Conservation (phyloP, 53 echinoderm and acorn worm genomes). For the Henricia sp. region DNA sequence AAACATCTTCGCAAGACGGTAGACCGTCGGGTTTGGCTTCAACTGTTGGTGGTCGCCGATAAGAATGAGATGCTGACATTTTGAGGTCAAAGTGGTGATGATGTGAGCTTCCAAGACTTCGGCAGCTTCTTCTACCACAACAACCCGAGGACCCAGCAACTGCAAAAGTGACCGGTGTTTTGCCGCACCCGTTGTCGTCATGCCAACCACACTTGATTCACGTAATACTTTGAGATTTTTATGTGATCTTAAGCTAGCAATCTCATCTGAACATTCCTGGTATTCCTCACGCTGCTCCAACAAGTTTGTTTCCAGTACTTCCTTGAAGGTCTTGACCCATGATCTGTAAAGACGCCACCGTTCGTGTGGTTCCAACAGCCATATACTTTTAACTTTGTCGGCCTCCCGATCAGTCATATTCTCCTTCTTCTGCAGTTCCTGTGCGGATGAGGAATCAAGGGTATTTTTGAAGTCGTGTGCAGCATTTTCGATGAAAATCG, state of each 20-base stretch:
- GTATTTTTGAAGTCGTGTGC: background rate
- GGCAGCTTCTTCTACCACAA: conserved; percentile 91
- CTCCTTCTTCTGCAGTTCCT: background rate
- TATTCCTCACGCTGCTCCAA: conserved; percentile 47
- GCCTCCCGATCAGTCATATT: conserved; percentile 16
- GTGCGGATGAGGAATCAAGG: background rate
- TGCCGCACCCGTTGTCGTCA: conserved; percentile 91
- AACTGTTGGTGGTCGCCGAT: conserved; percentile 93
- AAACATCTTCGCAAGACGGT: conserved; percentile 78
- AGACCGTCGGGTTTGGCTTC: conserved; percentile 93
- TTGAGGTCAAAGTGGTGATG: conserved; percentile 69
- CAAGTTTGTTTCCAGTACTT: conserved; percentile 19
- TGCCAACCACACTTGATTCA: conserved; percentile 72
- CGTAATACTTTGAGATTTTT: conserved; percentile 56
- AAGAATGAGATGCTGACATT: conserved; percentile 81
- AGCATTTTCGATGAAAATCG: background rate
- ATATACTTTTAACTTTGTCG: background rate
- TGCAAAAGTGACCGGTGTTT: conserved; percentile 65
- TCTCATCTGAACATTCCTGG: conserved; percentile 10
- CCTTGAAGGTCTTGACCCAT: conserved; percentile 66
- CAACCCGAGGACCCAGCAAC: conserved; percentile 65
- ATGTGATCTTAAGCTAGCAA: conserved; percentile 17
- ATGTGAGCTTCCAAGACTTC: conserved; percentile 92
- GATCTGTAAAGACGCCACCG: conserved; percentile 83
- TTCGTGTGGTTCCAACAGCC: conserved; percentile 2